Evolutionary conservation across 1,140 invertebrate genomes (phyloP), one percentile per base, ranked within the genome.

Genomic region (Daktulosphaira vitifoliae): DNA sequence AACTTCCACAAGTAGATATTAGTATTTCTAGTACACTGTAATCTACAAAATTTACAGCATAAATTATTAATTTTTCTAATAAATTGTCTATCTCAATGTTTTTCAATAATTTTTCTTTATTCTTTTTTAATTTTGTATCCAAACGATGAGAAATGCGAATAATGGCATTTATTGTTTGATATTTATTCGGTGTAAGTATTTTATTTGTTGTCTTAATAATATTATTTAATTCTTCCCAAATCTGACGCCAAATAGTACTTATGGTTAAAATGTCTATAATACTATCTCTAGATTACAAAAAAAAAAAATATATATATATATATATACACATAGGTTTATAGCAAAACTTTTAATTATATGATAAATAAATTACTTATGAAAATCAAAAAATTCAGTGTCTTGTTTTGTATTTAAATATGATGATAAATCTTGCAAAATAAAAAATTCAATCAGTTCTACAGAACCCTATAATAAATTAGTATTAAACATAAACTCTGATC

Each of bases 351-450:
- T 37, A 7, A 7, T 6, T 37, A 37, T 37, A 7, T 37, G 13
- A 37, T 37, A 7, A 7, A 37, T 6, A 7, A 7, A 7, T 7
- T 37, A 37, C 33, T 7, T 37, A 37, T 37, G 13, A 37, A 37
- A 37, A 7, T 37, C 33, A 37, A 7, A 37, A 37, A 37, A 37
- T 13, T 6, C 33, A 13, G 33, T 37, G 6, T 7, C 13, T 7
- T 37, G 5, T 6, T 37, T 37, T 37, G 33, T 7, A 37, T 37
- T 7, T 13, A 37, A 37, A 7, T 37, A 37, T 37, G n/a, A 13
- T 48, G 29, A 46, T 48, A 62, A 8, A 13, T 62, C 56, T 62
- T 48, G 16, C 46, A 48, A 33, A 62, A 62, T 62, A 48, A 62
- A 62, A 62, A n/a, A 62, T 20, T 62, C 56, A 18, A 48, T 29